Conservation (phyloP, 2,797 vertebrate species). For the Kryptopterus vitreolus region DNA sequence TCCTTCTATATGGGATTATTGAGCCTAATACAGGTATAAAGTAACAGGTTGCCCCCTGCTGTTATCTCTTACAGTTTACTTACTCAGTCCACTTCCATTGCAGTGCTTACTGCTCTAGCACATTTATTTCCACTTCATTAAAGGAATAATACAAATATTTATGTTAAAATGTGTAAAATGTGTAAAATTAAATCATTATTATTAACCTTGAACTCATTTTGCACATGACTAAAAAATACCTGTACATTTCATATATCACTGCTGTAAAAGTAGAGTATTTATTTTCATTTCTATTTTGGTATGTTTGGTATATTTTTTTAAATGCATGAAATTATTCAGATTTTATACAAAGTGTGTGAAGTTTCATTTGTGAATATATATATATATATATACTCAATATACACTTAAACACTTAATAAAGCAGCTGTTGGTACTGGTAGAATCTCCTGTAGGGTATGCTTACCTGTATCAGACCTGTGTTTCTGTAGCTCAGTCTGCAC, state of each 20-base stretch:
- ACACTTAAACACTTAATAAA: neutral
- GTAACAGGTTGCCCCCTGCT: slow-evolving; percentile 3
- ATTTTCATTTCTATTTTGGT: neutral
- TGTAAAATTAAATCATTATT: neutral
- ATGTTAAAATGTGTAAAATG: neutral
- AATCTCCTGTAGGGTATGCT: neutral
- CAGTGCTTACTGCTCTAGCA: neutral
- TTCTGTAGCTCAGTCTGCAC: slow-evolving; percentile 35
- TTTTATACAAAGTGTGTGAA: neutral
- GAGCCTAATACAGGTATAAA: neutral
- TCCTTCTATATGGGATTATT: neutral
- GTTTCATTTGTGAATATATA: neutral
- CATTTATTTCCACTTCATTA: neutral
- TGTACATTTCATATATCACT: neutral
- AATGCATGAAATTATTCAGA: neutral
- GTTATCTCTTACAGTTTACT: neutral
- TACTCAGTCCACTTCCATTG: neutral
- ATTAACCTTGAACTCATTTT: neutral
- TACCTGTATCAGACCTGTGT: slow-evolving; percentile 51
- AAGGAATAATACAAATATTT: neutral
- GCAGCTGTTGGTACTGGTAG: neutral
- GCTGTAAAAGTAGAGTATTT: no score
- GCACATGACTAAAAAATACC: neutral
- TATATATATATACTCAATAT: neutral
- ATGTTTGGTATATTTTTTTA: neutral